Percentiles rank a stretch among this genome's conserved stretches.
These are phyloP conservation scores for Pristionchus maxplancki DNA, from an alignment of 2,888 invertebrate species.

Conservation along the genomic window DNA sequence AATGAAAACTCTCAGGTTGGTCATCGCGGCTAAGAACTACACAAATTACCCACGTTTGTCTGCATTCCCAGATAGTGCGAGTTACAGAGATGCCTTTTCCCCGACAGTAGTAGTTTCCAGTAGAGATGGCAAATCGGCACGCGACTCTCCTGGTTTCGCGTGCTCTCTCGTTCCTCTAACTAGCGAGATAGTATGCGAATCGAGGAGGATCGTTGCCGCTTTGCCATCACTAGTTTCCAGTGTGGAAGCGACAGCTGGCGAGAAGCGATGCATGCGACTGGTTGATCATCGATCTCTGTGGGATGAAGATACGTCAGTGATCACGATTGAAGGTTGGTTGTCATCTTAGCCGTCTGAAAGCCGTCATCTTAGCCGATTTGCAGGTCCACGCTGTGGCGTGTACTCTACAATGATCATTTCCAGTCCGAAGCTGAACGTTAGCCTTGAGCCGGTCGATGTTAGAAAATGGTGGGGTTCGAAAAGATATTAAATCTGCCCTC, in stretches of 20 bases:
- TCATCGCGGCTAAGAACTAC: not conserved
- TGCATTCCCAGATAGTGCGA: no score
- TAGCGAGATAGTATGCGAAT: not conserved
- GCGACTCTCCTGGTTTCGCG: no score
- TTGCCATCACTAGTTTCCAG: no score
- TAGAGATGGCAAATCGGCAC: no score
- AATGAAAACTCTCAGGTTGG: not conserved
- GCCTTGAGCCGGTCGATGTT: not conserved
- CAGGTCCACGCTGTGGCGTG: not conserved
- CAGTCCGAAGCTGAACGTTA: not conserved
- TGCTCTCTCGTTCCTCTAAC: no score
- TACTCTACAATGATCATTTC: not conserved
- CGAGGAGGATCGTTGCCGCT: no score
- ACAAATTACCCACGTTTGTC: no score
- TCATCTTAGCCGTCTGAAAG: not conserved
- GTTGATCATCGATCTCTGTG: not conserved
- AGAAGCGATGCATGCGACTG: not conserved
- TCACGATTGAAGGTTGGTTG: not conserved
- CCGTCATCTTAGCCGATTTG: not conserved
- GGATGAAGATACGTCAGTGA: not conserved
- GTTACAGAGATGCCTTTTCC: no score
- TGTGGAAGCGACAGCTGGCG: not conserved
- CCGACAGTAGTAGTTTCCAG: no score
- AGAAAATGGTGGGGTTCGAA: no score
- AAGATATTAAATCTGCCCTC: not conserved